Conservation (phyloP, 2,888 invertebrate species). For the Glaucopsyche alexis region DNA sequence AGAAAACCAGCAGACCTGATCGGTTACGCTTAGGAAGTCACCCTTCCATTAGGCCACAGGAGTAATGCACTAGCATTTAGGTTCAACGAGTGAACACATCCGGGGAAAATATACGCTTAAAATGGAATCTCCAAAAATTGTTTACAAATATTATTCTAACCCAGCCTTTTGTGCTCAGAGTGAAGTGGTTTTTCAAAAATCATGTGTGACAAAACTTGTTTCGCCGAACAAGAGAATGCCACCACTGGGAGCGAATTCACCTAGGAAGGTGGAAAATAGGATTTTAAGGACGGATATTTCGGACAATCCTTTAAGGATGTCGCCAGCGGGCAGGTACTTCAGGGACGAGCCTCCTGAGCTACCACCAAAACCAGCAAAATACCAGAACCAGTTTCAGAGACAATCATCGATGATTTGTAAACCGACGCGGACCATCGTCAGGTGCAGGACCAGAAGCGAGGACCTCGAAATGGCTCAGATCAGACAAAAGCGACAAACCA, state of each 20-base stretch:
- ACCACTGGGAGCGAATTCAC: constrained; percentile 70
- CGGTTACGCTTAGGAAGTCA: constrained; percentile 53
- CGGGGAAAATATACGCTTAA: constrained; percentile 56
- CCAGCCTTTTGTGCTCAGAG: constrained; percentile 90
- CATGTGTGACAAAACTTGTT: constrained; percentile 57
- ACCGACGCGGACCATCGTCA: constrained; percentile 59
- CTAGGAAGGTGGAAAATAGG: constrained; percentile 65
- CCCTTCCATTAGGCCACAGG: constrained; percentile 48
- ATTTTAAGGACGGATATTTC: constrained; percentile 72
- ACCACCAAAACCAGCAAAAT: constrained; percentile 69
- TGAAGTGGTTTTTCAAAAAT: constrained; percentile 79
- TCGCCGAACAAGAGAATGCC: constrained; percentile 61
- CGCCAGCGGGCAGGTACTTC: constrained; percentile 51
- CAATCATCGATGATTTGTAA: constrained; percentile 75
- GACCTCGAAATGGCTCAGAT: constrained; percentile 75
- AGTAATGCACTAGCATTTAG: constrained; percentile 50
- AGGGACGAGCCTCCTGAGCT: constrained; percentile 68
- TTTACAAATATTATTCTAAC: constrained; percentile 86
- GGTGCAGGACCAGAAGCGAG: constrained; percentile 64
- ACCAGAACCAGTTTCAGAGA: constrained; percentile 63
- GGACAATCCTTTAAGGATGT: constrained; percentile 69
- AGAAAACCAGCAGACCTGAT: constrained; percentile 43
- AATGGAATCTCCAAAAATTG: constrained; percentile 76
- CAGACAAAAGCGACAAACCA: constrained; percentile 51
- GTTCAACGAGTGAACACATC: constrained; percentile 32